Conservation (phyloP, 2,888 invertebrate species). For the Halocaridina rubra region DNA sequence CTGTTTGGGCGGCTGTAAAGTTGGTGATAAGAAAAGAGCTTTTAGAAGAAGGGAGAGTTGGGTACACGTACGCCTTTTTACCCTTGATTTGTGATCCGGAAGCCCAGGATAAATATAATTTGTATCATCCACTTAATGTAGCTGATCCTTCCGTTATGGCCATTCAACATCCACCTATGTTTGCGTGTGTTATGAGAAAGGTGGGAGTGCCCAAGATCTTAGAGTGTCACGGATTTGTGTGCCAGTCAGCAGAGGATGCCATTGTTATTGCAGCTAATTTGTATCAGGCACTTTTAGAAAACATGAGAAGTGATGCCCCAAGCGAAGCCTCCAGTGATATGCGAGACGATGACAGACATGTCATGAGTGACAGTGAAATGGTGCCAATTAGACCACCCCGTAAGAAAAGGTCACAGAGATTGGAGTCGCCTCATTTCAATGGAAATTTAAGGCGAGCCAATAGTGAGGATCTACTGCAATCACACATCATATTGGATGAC, state of each 20-base stretch:
- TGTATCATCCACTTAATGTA: slow-evolving; percentile 62
- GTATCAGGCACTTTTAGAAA: slow-evolving; percentile 87
- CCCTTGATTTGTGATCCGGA: slow-evolving; percentile 84
- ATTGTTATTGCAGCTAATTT: slow-evolving; percentile 91
- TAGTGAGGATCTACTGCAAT: slow-evolving; percentile 56
- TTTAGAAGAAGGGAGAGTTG: slow-evolving; percentile 64
- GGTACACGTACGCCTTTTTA: slow-evolving; percentile 80
- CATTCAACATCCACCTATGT: slow-evolving; percentile 80
- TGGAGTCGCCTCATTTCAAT: not conserved
- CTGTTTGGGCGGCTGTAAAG: slow-evolving; percentile 92
- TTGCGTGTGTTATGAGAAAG: slow-evolving; percentile 87
- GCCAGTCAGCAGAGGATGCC: slow-evolving; percentile 89
- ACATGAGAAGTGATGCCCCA: slow-evolving; percentile 71
- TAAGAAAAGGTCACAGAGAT: slow-evolving; percentile 23
- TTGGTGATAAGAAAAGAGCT: slow-evolving; percentile 74
- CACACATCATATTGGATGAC: slow-evolving; percentile 21
- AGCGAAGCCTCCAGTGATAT: slow-evolving; percentile 45
- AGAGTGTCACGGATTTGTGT: slow-evolving; percentile 92
- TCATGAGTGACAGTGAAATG: slow-evolving; percentile 61
- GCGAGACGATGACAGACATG: slow-evolving; percentile 78
- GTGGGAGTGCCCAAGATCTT: slow-evolving; percentile 77
- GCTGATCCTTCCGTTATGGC: slow-evolving; percentile 60
- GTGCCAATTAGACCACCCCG: slow-evolving; percentile 61
- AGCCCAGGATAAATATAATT: slow-evolving; percentile 63
- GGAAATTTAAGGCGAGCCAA: slow-evolving; percentile 25